These are phyloP conservation scores for Leptobrachium ailaonicum DNA, from an alignment of 2,113 vertebrate species.

Conservation along the genomic window DNA sequence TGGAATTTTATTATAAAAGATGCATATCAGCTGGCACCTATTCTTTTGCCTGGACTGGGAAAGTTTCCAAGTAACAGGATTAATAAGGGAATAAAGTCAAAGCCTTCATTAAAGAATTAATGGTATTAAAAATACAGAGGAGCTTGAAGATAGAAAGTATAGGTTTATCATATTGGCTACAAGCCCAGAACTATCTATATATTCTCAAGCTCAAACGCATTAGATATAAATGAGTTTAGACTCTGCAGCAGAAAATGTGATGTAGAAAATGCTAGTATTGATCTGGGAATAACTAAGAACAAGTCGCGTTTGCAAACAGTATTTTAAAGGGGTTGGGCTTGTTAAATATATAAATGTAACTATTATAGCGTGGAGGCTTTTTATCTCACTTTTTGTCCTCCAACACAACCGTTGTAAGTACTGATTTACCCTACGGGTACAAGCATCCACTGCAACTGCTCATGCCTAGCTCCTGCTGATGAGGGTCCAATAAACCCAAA, in stretches of 20 bases:
- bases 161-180: neutral
- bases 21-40: neutral
- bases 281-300: no score
- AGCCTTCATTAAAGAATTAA: neutral
- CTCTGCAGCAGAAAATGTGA: neutral
- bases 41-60: neutral
- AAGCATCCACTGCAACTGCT: no score
- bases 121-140: neutral
- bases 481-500: no score
- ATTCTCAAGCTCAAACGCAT: neutral
- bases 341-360: no score
- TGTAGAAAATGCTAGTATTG: no score
- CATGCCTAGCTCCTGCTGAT: no score
- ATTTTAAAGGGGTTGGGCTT: no score
- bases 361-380: no score
- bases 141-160: neutral
- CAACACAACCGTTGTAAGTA: no score
- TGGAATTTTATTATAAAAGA: neutral
- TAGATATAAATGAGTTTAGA: neutral
- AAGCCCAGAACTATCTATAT: neutral
- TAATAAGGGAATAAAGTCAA: neutral
- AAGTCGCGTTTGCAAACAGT: no score
- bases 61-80: neutral
- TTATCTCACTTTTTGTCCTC: no score
- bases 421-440: no score